These are phyloP conservation scores for Oscheius onirici DNA, from an alignment of 2,888 invertebrate species.

Conservation along the genomic window DNA sequence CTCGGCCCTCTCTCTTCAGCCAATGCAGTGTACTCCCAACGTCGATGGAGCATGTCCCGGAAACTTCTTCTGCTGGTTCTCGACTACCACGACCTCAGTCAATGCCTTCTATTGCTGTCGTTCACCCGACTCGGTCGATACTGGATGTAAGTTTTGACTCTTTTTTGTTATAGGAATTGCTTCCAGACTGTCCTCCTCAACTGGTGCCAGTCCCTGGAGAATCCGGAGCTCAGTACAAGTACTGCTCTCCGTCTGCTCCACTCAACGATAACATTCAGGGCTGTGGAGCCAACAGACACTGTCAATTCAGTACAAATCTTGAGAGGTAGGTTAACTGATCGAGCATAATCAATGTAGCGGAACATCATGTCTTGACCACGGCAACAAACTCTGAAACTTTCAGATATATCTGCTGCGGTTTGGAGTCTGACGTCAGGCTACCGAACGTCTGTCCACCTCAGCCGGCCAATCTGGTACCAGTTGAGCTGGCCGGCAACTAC, in stretches of 20 bases:
- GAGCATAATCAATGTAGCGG: too few relatives aligned
- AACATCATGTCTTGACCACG: too few relatives aligned
- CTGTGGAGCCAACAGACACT: slow-evolving; percentile 69
- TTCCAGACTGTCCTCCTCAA: slow-evolving; percentile 69
- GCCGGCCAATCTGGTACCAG: slow-evolving; percentile 69
- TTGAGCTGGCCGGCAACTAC: slow-evolving; percentile 67
- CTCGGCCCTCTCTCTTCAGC: slow-evolving; percentile 70
- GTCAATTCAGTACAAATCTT: slow-evolving; percentile 68
- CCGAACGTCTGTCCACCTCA: slow-evolving; percentile 71
- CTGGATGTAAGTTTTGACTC: slow-evolving; percentile 61
- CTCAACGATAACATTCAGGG: slow-evolving; percentile 69
- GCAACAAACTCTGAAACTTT: not conserved
- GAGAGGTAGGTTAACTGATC: slow-evolving; percentile 38
- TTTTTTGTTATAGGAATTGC: not conserved
- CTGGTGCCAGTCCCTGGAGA: slow-evolving; percentile 70
- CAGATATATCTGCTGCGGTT: slow-evolving; percentile 70
- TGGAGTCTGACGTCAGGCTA: slow-evolving; percentile 68
- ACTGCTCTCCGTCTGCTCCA: slow-evolving; percentile 69
- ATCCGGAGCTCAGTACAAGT: slow-evolving; percentile 67
- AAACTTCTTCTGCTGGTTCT: slow-evolving; percentile 71
- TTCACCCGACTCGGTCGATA: slow-evolving; percentile 69
- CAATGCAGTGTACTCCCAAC: slow-evolving; percentile 71
- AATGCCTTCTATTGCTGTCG: slow-evolving; percentile 71
- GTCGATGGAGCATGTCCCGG: slow-evolving; percentile 70
- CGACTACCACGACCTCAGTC: slow-evolving; percentile 66